Percentiles rank a stretch among this genome's conserved stretches.
Conservation (phyloP, 2,888 invertebrate genomes). For the Digitonthophagus gazella region DNA sequence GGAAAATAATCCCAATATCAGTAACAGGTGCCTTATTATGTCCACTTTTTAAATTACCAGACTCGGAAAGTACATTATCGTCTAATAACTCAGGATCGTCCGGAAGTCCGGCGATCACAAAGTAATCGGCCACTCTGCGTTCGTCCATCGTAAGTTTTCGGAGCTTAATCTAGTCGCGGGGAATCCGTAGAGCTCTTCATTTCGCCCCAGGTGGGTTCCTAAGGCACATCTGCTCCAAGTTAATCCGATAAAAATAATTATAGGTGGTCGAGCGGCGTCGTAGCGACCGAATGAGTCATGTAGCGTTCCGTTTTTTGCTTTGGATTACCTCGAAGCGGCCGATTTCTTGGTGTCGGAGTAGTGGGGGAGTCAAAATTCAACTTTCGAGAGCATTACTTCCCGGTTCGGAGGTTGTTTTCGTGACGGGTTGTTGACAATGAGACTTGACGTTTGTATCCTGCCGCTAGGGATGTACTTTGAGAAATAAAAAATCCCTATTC, state of each 20-base stretch:
- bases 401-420: constrained; percentile 14
- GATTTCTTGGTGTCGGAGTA: not conserved
- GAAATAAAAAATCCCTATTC: not conserved
- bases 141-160: constrained; percentile 68
- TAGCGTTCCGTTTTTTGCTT: not conserved
- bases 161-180: not conserved
- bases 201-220: not conserved
- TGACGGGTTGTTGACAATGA: constrained; percentile 25
- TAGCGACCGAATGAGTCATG: constrained; percentile 5
- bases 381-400: not conserved
- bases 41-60: constrained; percentile 77
- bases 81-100: constrained; percentile 75
- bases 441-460: constrained; percentile 27
- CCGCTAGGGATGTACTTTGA: not conserved
- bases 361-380: not conserved
- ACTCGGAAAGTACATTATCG: constrained; percentile 70
- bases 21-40: constrained; percentile 90
- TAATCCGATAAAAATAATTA: not conserved
- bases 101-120: constrained; percentile 95
- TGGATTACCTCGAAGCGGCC: not conserved
- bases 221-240: constrained; percentile 26
- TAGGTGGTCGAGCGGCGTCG: not conserved
- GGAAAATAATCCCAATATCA: constrained; percentile 90
- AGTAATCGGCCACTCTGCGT: constrained; percentile 92
- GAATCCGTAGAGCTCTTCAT: not conserved